Base-by-base conservation (phyloP, 2,888 invertebrate species). In the Ophioninae sp. region DNA sequence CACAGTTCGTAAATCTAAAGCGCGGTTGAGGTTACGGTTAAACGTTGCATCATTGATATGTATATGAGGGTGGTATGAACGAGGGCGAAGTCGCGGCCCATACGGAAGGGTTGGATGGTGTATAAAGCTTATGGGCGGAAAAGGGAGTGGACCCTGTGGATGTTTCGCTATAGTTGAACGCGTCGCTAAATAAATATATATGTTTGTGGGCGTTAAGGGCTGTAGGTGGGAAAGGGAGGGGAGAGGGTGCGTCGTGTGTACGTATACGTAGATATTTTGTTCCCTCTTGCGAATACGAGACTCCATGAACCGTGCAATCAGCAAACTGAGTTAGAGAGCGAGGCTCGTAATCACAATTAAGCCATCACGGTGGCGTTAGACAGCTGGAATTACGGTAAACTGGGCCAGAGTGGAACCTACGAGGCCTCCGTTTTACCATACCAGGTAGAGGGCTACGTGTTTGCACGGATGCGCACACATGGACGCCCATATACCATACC, bases 311-410 rank as follows among this genome's bases (percentile, higher is more conserved):
- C 85, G 85, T 87, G 85, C 86, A 86, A 87, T 87, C 87, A 85
- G 85, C 87, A 87, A 87, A 87, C 87, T 85, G 82, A 88, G 85
- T 84, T 86, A 85, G 85, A 84, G 86, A 81, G 82, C 81, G 65
- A 81, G 76, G 83, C 82, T 81, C 86, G 85, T 85, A 82, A 86
- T 87, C 86, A 85, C 87, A 87, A 88, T 88, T 88, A 88, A 87
- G 86, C 85, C 86, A 83, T 87, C 86, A 83, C 82, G 58, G 65
- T 58, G 86, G 86, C 86, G 86, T 87, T 87, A 86, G 87, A 85
- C 84, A 83, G 82, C 79, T 85, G 79, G 83, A 87, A 86, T 87
- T 87, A 87, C 86, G 82, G 84, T 85, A 87, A 87, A 87, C 86
- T 85, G 82, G 83, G 82, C 79, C 81, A 79, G 83, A 82, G 61